Conservation (phyloP, 2,797 vertebrate genomes). For the Gadopsis marmoratus region DNA sequence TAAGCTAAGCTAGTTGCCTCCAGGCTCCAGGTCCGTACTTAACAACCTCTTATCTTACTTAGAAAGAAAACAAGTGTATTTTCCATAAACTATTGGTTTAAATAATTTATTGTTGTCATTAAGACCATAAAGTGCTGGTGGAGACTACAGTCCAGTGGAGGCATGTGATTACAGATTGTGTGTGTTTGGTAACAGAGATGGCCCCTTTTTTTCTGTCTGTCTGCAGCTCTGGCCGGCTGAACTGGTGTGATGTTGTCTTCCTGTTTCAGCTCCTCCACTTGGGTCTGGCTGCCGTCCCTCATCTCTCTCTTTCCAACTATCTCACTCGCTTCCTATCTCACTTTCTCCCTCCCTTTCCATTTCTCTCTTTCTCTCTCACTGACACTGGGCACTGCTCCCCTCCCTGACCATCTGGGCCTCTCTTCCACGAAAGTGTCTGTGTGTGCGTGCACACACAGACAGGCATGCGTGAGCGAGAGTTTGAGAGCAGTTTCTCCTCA, state of each 20-base stretch:
- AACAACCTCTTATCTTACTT: not conserved
- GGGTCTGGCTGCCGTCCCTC: conserved; percentile 66
- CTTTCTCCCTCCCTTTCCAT: conserved; percentile 29
- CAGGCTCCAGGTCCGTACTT: not conserved
- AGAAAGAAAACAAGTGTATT: not conserved
- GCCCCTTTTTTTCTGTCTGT: conserved; percentile 54
- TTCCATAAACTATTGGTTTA: not conserved
- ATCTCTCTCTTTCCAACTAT: conserved; percentile 41
- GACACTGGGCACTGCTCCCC: conserved; percentile 77
- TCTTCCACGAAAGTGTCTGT: conserved; percentile 58
- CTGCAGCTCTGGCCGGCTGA: conserved; percentile 59
- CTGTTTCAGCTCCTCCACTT: conserved; percentile 73
- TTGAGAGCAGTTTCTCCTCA: conserved; percentile 71
- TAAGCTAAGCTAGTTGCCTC: not conserved
- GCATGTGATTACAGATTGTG: conserved; percentile 60
- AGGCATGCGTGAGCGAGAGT: conserved; percentile 56
- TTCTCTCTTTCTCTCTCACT: conserved; percentile 65
- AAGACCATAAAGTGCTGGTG: conserved; percentile 25
- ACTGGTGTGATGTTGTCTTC: conserved; percentile 71
- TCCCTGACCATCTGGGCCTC: conserved; percentile 82
- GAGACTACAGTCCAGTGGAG: conserved; percentile 34
- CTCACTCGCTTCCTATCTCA: conserved; percentile 32
- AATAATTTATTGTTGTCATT: not conserved
- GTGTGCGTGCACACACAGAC: conserved; percentile 8
- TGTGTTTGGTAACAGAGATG: conserved; percentile 71